A percentile compares a stretch with the other conserved stretches of the same genome.
phyloP scores from a whole-genome alignment of 2,113 vertebrate species.

The Reinhardtius hippoglossoides region DNA sequence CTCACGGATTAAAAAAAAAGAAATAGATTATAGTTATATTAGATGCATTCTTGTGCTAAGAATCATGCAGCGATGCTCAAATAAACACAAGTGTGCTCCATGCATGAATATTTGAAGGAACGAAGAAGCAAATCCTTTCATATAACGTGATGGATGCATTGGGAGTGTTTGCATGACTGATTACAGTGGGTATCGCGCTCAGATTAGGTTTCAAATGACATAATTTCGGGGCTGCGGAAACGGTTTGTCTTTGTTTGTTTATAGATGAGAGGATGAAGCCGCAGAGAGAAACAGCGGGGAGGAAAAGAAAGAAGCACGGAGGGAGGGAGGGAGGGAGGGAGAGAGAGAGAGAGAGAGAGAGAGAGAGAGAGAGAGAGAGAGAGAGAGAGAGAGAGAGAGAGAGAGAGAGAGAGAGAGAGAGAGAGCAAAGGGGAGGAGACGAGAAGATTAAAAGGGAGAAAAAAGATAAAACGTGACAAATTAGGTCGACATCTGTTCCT shows the following conservation, averaged over 20 bases:
- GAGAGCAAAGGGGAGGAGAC: constrained; percentile 45
- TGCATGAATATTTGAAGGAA: not conserved
- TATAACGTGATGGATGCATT: not conserved
- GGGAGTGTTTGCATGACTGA: not conserved
- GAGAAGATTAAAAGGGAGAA: constrained; percentile 61
- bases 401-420: constrained; percentile 6
- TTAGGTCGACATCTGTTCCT: constrained; percentile 46
- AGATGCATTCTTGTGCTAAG: too few species aligned
- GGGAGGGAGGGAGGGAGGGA: constrained; percentile 26
- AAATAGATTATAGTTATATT: not conserved
- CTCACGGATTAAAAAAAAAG: too few species aligned
- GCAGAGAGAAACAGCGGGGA: constrained; percentile 1
- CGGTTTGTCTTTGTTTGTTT: constrained; percentile 62
- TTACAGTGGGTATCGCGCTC: constrained; percentile 12
- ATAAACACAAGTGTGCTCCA: not conserved
- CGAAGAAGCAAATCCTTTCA: too few species aligned
- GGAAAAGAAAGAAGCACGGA: not conserved
- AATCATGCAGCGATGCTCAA: too few species aligned
- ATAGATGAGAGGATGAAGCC: constrained; percentile 33
- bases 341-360: constrained; percentile 3
- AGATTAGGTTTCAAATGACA: constrained; percentile 30
- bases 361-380: constrained; percentile 14
- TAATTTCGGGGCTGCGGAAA: constrained; percentile 45
- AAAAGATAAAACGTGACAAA: constrained; percentile 69
- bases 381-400: constrained; percentile 10